Evolutionary conservation across 2,888 invertebrate species (phyloP).

Genomic region (Hyles lineata): DNA sequence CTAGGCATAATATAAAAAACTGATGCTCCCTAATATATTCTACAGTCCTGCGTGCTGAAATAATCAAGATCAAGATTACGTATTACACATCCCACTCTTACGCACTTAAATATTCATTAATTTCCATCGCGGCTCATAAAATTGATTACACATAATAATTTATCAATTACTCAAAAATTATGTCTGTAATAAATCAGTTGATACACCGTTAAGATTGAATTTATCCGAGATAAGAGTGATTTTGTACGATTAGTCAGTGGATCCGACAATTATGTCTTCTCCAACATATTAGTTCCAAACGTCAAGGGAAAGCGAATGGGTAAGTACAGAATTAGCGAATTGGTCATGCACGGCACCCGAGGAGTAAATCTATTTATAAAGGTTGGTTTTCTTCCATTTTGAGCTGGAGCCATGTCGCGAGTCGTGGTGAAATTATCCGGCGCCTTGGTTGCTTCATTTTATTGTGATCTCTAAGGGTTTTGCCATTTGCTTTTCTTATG

Average conservation of each 20-base stretch:
- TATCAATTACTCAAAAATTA: neutral
- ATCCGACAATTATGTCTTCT: constrained; percentile 15
- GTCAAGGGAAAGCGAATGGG: constrained; percentile 48
- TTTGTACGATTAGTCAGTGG: neutral
- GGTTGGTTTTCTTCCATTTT: constrained; percentile 74
- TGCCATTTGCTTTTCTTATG: constrained; percentile 69
- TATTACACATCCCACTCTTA: constrained; percentile 31
- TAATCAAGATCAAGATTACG: constrained; percentile 39
- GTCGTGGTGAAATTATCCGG: constrained; percentile 76
- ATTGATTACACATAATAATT: neutral
- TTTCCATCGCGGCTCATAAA: neutral
- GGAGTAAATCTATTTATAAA: constrained; percentile 71
- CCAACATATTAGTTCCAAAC: constrained; percentile 27
- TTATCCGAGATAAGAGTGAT: neutral
- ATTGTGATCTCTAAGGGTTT: constrained; percentile 65
- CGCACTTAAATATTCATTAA: constrained; percentile 4
- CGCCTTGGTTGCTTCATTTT: constrained; percentile 73
- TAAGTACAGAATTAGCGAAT: constrained; percentile 75
- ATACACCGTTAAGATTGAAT: neutral
- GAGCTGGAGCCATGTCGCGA: constrained; percentile 58
- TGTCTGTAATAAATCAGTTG: neutral
- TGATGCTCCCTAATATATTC: constrained; percentile 37
- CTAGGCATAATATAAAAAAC: constrained; percentile 54
- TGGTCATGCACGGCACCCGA: constrained; percentile 69
- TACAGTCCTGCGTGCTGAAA: constrained; percentile 44